A percentile compares a stretch with the other conserved stretches of the same genome.
Conservation (phyloP, 2,888 invertebrate species). For the Protophormia terraenovae region DNA sequence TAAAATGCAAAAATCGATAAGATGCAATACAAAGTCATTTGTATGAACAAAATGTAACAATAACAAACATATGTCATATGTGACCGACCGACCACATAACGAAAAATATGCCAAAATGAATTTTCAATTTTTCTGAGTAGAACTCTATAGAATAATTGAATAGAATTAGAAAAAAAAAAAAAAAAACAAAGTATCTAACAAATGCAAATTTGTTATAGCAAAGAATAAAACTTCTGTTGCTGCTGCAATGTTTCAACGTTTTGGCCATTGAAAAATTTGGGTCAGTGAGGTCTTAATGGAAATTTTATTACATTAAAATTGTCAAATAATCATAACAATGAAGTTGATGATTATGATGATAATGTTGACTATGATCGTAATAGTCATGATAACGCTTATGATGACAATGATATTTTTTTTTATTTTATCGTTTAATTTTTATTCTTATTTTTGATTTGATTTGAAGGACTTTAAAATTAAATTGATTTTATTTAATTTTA, state of each 20-base stretch:
- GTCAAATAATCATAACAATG: slow-evolving; percentile 39
- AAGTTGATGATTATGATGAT: slow-evolving; percentile 13
- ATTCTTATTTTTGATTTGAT: slow-evolving; percentile 33
- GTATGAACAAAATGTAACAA: slow-evolving; percentile 32
- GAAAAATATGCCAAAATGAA: slow-evolving; percentile 52
- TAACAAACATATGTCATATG: slow-evolving; percentile 23
- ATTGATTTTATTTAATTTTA: background rate
- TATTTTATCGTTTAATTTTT: no score
- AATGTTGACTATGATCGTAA: slow-evolving; percentile 20
- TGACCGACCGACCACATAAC: slow-evolving; percentile 10
- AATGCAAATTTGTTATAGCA: slow-evolving; percentile 38
- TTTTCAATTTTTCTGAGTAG: slow-evolving; percentile 48
- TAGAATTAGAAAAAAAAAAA: slow-evolving; percentile 1
- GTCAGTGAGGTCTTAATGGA: slow-evolving; percentile 63
- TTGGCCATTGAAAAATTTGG: slow-evolving; percentile 46
- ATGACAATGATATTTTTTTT: slow-evolving; percentile 35
- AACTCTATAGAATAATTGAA: background rate
- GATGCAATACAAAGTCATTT: slow-evolving; percentile 43
- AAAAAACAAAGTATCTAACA: no score
- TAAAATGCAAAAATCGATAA: slow-evolving; percentile 44
- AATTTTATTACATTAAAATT: slow-evolving; percentile 64
- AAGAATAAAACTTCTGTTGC: slow-evolving; percentile 8
- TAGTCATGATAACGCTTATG: slow-evolving; percentile 18
- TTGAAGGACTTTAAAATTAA: slow-evolving; percentile 37
- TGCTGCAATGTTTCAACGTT: background rate